A percentile compares a stretch with the other conserved stretches of the same genome.
Evolutionary conservation across 2,888 invertebrate genomes (phyloP).

Genomic region (Mongoloraphidia duomilia): DNA sequence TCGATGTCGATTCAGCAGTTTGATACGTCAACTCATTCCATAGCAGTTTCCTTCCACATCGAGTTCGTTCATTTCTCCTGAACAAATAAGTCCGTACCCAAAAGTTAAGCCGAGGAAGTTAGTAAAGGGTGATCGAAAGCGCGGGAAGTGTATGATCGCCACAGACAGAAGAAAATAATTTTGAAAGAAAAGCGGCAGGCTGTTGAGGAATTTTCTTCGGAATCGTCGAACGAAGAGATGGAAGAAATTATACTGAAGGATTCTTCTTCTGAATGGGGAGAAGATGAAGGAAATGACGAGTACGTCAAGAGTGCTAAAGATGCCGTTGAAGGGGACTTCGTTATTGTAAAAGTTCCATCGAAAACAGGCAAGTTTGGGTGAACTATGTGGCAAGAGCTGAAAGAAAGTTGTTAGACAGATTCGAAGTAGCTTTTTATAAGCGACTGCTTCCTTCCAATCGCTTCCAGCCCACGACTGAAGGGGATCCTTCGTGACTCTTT

Average conservation of each 20-base stretch:
- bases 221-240: constrained; percentile 1
- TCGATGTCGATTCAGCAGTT: not conserved
- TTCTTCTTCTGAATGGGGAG: constrained; percentile 5
- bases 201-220: not conserved
- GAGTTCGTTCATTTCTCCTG: constrained; percentile 3
- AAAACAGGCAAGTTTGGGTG: too few species aligned
- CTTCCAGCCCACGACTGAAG: too few species aligned
- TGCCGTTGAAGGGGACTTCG: too few species aligned
- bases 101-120: constrained; percentile 6
- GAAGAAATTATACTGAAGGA: not conserved
- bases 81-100: constrained; percentile 5
- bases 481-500: too few species aligned
- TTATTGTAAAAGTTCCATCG: too few species aligned
- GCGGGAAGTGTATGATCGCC: constrained; percentile 8
- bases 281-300: not conserved
- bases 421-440: too few species aligned
- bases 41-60: too few species aligned
- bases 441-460: too few species aligned
- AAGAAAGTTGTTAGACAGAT: too few species aligned
- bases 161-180: constrained; percentile 7
- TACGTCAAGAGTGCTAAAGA: too few species aligned
- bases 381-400: too few species aligned
- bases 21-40: not conserved
- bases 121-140: constrained; percentile 3
- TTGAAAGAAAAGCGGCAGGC: not conserved